Evolutionary conservation across 2,113 vertebrate species (phyloP), one percentile per base, ranked within the genome.

Genomic region (Lycocorax pyrrhopterus): DNA sequence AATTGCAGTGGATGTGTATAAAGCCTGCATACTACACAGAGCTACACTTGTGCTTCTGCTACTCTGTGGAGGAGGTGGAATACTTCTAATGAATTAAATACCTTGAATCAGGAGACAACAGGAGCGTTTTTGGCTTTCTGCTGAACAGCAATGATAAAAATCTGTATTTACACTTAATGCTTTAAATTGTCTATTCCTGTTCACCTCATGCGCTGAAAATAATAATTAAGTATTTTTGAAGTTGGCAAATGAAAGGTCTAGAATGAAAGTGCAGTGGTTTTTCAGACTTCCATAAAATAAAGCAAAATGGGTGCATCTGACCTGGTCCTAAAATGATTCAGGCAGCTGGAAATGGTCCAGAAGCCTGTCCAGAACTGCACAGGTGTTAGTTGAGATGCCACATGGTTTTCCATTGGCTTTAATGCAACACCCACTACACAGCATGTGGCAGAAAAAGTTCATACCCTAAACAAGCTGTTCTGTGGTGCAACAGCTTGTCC

Each of bases 41-140:
- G 27, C 69, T 74, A 43, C 59, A n/a, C 12, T 73, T 1, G 2
- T 32, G 67, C 39, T 92, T 41, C 49, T 64, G 39, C 47, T 83
- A 5, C 63, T 67, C 35, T 75, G 21, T 77, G 68, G 51, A 20
- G 49, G 53, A 74, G 79, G 30, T 73, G 12, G 26, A 53, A 69
- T 76, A 53, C 66, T 83, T 37, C 59, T 83, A 51, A 77, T 90
- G 8, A 73, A 30, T 83, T 90, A 85, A 83, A 73, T 69, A 66
- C 21, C 16, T 83, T 53, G 26, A 88, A 80, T 90, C 11, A 51
- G 71, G 58, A 73, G 37, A 73, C 53, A 83, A 64, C 12, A 44
- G 69, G 53, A 91, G 32, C 52, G 55, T 67, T 93, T 93, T 62
- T 63, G 11, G n/a, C 84, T 62, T 89, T 30, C 30, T 63, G 16